These are phyloP conservation scores for Willisornis vidua DNA, from an alignment of 2,113 vertebrate species.

Conservation along the genomic window DNA sequence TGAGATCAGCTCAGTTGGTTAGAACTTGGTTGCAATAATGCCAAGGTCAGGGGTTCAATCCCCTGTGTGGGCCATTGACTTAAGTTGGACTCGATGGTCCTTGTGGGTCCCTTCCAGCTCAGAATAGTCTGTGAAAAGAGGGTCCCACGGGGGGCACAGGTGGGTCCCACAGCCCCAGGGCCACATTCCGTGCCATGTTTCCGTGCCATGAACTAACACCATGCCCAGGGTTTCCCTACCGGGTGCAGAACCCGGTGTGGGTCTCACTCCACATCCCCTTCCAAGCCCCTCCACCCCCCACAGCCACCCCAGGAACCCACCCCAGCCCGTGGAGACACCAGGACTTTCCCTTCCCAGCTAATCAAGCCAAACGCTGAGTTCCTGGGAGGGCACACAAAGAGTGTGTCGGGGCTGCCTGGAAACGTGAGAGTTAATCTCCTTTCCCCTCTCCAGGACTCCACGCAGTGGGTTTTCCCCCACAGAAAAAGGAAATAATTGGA, in stretches of 20 bases:
- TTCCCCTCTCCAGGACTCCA: not conserved
- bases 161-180: too few relatives aligned
- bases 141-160: not conserved
- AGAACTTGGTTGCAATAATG: too few relatives aligned
- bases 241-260: not conserved
- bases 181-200: too few relatives aligned
- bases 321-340: not conserved
- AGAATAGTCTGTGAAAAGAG: not conserved
- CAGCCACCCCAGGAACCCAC: not conserved
- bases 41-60: too few relatives aligned
- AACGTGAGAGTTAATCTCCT: not conserved
- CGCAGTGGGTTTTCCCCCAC: not conserved
- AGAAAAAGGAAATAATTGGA: not conserved
- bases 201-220: too few relatives aligned
- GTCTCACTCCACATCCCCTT: fast-evolving
- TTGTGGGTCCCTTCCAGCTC: too few relatives aligned
- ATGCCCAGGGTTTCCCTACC: not conserved
- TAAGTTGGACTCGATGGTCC: too few relatives aligned
- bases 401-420: not conserved
- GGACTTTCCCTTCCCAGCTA: not conserved
- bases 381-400: slow-evolving; percentile 4
- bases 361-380: not conserved
- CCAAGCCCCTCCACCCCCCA: not conserved
- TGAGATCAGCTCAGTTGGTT: too few relatives aligned
- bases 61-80: too few relatives aligned